Evolutionary conservation across 2,888 invertebrate species (phyloP).

Genomic region (Lepas anatifera): DNA sequence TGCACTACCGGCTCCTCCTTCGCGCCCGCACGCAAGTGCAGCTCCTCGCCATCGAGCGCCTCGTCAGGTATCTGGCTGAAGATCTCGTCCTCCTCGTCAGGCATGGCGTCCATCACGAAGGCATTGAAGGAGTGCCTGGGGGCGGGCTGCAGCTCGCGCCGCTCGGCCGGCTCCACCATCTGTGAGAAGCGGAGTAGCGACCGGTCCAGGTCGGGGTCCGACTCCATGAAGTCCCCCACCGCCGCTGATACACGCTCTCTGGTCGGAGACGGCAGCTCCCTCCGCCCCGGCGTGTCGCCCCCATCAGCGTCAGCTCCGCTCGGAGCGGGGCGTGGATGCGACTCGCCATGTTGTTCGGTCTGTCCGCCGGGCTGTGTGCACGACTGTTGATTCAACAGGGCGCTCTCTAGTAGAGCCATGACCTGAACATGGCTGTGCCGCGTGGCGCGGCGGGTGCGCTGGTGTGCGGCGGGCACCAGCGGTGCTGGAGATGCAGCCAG

Average conservation of each 20-base stretch:
- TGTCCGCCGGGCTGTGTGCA: too few relatives aligned
- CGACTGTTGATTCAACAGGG: neutral
- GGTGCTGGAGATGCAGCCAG: neutral
- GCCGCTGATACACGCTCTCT: neutral
- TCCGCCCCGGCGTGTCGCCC: neutral
- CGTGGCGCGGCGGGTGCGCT: neutral
- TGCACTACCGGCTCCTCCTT: neutral
- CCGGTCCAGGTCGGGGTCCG: neutral
- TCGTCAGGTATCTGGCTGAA: conserved; percentile 5
- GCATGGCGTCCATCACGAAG: neutral
- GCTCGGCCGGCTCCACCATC: neutral
- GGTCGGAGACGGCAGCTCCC: neutral
- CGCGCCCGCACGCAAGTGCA: too few relatives aligned
- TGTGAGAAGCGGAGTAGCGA: neutral
- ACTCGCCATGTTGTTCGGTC: too few relatives aligned
- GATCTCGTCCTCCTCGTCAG: neutral
- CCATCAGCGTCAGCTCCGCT: neutral
- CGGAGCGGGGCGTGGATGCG: too few relatives aligned
- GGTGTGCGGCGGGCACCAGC: neutral
- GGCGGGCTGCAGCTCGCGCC: neutral
- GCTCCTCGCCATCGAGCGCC: neutral
- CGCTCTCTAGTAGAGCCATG: neutral
- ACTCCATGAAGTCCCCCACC: neutral
- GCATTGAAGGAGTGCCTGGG: neutral
- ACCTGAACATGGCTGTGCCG: neutral